Conservation (phyloP, 2,797 vertebrate genomes). For the Rhynchonycteris naso region DNA sequence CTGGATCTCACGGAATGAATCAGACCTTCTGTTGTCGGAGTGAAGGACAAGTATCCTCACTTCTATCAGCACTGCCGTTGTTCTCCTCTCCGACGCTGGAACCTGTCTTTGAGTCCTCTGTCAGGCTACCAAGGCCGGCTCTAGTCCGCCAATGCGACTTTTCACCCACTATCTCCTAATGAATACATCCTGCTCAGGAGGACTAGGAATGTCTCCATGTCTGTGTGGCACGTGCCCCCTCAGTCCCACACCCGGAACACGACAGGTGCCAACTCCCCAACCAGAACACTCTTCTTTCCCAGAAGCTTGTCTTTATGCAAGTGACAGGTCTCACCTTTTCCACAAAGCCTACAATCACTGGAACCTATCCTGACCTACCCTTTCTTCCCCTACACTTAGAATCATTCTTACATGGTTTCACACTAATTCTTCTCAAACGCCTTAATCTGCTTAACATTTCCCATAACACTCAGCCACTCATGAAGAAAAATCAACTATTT, state of each 20-base stretch:
- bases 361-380: not conserved
- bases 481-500: constrained; percentile 8
- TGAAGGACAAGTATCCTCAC: not conserved
- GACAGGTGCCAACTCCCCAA: not conserved
- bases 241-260: not conserved
- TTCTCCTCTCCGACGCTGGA: not conserved
- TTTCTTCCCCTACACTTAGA: not conserved
- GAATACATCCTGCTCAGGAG: not conserved
- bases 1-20: not conserved
- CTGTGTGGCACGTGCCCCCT: no score
- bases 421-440: constrained; percentile 23
- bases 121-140: not conserved
- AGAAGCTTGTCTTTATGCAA: not conserved
- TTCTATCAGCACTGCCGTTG: not conserved
- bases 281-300: not conserved
- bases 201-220: not conserved
- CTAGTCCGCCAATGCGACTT: not conserved
- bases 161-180: not conserved
- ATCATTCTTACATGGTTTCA: not conserved
- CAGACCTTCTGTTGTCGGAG: not conserved
- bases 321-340: not conserved
- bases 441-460: constrained; percentile 18
- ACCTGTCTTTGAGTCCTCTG: not conserved
- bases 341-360: not conserved
- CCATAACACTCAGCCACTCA: not conserved